Evolutionary conservation across 2,888 invertebrate genomes (phyloP).

Genomic region (Polietes domitor): DNA sequence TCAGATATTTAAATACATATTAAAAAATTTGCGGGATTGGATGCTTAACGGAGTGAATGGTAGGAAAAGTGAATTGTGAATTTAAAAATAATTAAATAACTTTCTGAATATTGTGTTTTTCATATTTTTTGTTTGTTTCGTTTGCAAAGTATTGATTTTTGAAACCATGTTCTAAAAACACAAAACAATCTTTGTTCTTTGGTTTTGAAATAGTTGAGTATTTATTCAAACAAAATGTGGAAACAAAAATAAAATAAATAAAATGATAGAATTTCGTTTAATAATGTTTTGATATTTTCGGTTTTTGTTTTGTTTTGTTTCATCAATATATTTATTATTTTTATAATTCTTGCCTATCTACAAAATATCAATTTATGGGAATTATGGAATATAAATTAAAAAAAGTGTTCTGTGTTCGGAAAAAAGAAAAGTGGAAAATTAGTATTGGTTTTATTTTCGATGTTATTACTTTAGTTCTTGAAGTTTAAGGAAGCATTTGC

Average conservation of each 20-base stretch:
- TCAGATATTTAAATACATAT: slow-evolving; percentile 6
- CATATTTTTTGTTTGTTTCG: background rate
- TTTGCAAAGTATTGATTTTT: slow-evolving; percentile 40
- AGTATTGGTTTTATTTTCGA: slow-evolving; percentile 46
- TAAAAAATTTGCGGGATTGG: slow-evolving; percentile 6
- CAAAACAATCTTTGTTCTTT: slow-evolving; percentile 25
- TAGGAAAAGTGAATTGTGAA: background rate
- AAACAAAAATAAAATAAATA: background rate
- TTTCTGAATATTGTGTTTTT: background rate
- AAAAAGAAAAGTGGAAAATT: background rate
- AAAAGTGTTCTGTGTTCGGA: background rate
- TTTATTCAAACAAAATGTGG: background rate
- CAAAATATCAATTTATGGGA: slow-evolving; percentile 34
- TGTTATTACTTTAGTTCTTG: slow-evolving; percentile 38
- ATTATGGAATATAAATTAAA: slow-evolving; percentile 9
- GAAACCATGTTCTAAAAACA: slow-evolving; percentile 56
- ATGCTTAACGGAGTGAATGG: slow-evolving; percentile 1
- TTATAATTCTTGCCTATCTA: slow-evolving; percentile 51
- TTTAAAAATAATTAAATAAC: background rate
- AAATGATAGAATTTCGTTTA: background rate
- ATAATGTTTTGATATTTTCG: slow-evolving; percentile 18
- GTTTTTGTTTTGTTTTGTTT: slow-evolving; percentile 22
- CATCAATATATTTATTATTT: slow-evolving; percentile 40
- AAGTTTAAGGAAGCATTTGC: slow-evolving; percentile 30
- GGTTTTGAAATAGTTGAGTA: background rate